These are phyloP conservation scores for Meganola albula DNA, from an alignment of 2,888 invertebrate genomes.

Conservation along the genomic window DNA sequence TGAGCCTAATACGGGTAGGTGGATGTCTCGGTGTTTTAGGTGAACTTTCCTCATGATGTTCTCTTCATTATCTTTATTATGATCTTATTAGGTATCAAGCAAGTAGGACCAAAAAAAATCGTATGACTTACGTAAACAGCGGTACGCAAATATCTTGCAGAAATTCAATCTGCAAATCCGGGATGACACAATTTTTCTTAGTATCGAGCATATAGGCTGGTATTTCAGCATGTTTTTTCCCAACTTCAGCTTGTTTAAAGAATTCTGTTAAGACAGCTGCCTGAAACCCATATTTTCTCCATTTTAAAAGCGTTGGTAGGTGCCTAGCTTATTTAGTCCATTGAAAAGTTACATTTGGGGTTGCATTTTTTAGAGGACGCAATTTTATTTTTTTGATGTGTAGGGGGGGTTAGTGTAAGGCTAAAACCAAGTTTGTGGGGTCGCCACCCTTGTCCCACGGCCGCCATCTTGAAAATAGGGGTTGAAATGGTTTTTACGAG, in stretches of 20 bases:
- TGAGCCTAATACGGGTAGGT: too few species aligned
- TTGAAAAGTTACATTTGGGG: background rate
- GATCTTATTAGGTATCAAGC: background rate
- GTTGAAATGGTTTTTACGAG: too few species aligned
- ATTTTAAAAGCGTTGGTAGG: too few species aligned
- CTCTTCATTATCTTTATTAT: background rate
- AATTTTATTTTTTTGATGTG: background rate
- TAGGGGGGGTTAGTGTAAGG: background rate
- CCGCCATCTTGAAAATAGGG: too few species aligned
- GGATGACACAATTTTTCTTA: slow-evolving; percentile 88
- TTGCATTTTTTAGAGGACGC: background rate
- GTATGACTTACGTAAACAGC: slow-evolving; percentile 60
- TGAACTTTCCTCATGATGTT: background rate
- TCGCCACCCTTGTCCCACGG: too few species aligned
- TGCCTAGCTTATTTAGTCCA: too few species aligned
- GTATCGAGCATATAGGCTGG: slow-evolving; percentile 89
- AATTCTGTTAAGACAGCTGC: slow-evolving; percentile 89
- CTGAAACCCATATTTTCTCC: too few species aligned
- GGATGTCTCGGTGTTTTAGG: too few species aligned
- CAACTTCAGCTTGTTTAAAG: slow-evolving; percentile 91
- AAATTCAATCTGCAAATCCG: slow-evolving; percentile 89
- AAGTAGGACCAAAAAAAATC: slow-evolving; percentile 2
- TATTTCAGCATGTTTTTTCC: slow-evolving; percentile 85
- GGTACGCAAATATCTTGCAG: slow-evolving; percentile 66
- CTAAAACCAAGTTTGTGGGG: background rate